A percentile compares a stretch with the other conserved stretches of the same genome.
phyloP scores from a whole-genome alignment of 1,140 invertebrate species.

The Calliopsis andreniformis region DNA sequence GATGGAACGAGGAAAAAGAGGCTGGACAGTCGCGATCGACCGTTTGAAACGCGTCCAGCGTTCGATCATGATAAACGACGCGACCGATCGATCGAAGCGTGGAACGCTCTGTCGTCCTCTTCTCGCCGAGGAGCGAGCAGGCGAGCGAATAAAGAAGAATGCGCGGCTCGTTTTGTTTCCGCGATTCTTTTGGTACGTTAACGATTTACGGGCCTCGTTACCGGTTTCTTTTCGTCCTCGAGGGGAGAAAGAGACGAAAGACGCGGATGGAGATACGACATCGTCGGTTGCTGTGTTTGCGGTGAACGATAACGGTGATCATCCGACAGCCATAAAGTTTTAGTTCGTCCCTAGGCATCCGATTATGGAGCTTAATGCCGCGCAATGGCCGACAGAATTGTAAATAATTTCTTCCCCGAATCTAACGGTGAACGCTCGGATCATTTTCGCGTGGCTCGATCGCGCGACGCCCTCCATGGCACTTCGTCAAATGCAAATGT shows the following conservation, averaged over 20 bases:
- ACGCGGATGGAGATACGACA: constrained; percentile 27
- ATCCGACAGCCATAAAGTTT: constrained; percentile 48
- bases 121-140: too few relatives aligned
- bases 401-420: constrained; percentile 47
- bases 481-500: constrained; percentile 39
- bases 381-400: constrained; percentile 43
- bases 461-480: too few relatives aligned
- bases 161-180: constrained; percentile 49
- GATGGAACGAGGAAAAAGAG: background rate
- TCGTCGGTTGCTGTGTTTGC: constrained; percentile 54
- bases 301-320: constrained; percentile 67
- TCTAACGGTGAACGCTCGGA: constrained; percentile 51
- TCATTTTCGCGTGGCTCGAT: constrained; percentile 23
- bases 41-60: constrained; percentile 14
- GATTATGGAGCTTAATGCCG: constrained; percentile 37
- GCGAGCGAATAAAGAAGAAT: constrained; percentile 37
- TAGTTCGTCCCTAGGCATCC: constrained; percentile 17
- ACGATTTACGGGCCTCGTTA: constrained; percentile 60
- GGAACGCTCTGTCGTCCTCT: constrained; percentile 8
- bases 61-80: constrained; percentile 53
- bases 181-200: constrained; percentile 51
- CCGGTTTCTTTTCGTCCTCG: constrained; percentile 32
- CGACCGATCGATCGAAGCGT: constrained; percentile 51
- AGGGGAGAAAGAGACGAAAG: background rate
- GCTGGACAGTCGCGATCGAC: background rate